These are phyloP conservation scores for Perodicticus potto DNA, from an alignment of 2,797 vertebrate species.

Conservation along the genomic window DNA sequence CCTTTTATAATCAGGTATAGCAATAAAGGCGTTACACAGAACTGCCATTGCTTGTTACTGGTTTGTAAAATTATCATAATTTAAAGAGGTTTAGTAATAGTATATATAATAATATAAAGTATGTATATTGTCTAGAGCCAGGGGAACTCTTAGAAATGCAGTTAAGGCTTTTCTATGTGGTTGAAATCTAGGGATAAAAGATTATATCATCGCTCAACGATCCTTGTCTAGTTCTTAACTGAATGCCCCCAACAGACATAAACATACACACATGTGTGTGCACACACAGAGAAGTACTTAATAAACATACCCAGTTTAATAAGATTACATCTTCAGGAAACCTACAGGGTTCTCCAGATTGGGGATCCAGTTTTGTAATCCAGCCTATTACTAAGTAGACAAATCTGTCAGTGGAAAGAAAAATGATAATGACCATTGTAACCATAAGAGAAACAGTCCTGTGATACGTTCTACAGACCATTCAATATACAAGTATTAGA, in stretches of 20 bases:
- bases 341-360: not conserved
- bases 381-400: not conserved
- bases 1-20: slow-evolving; percentile 33
- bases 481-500: not conserved
- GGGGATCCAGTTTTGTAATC: not conserved
- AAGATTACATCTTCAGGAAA: not conserved
- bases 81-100: not conserved
- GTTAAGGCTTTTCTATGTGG: not conserved
- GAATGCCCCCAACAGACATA: not conserved
- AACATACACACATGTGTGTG: not conserved
- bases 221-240: not conserved
- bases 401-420: not conserved
- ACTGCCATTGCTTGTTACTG: not conserved
- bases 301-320: not conserved
- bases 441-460: not conserved
- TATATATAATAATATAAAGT: not conserved
- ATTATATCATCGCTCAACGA: not conserved
- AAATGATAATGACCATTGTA: not conserved
- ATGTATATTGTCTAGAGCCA: not conserved
- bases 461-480: not conserved
- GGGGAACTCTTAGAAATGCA: not conserved
- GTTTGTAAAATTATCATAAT: not conserved
- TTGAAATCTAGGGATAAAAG: not conserved
- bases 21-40: not conserved
- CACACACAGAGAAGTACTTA: not conserved